Conservation (phyloP, 2,888 invertebrate species). For the Amblyjoppa fuscipennis region DNA sequence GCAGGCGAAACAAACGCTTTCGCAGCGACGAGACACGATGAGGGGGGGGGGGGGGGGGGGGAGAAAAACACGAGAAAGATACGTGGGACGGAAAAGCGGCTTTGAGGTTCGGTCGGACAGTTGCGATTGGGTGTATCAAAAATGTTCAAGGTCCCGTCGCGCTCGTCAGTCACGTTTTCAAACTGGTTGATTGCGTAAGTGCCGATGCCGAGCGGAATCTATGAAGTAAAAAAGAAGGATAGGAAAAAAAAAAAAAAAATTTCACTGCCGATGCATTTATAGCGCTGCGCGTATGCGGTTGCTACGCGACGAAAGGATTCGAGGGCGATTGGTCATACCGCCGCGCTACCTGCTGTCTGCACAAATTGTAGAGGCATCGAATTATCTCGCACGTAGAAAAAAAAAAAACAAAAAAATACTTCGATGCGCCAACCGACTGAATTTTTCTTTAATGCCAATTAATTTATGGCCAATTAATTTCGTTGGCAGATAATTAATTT, state of each 20-base stretch:
- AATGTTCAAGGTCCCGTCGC: constrained; percentile 72
- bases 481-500: neutral
- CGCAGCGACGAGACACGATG: neutral
- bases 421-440: neutral
- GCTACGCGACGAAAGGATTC: constrained; percentile 6
- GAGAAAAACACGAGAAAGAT: neutral
- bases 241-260: constrained; percentile 38
- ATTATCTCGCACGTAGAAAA: neutral
- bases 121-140: constrained; percentile 67
- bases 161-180: constrained; percentile 73
- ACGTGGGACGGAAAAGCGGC: neutral
- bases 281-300: neutral
- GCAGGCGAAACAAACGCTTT: neutral
- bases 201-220: constrained; percentile 60
- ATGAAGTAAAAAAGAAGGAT: constrained; percentile 34
- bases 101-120: constrained; percentile 34
- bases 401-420: neutral
- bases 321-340: constrained; percentile 23
- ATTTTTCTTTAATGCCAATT: neutral
- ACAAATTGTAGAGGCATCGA: neutral
- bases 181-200: constrained; percentile 77
- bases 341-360: neutral
- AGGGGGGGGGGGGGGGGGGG: no score
- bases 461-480: neutral
- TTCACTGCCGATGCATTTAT: constrained; percentile 9